Conservation (phyloP, 2,888 invertebrate genomes). For the Cerceris rybyensis region DNA sequence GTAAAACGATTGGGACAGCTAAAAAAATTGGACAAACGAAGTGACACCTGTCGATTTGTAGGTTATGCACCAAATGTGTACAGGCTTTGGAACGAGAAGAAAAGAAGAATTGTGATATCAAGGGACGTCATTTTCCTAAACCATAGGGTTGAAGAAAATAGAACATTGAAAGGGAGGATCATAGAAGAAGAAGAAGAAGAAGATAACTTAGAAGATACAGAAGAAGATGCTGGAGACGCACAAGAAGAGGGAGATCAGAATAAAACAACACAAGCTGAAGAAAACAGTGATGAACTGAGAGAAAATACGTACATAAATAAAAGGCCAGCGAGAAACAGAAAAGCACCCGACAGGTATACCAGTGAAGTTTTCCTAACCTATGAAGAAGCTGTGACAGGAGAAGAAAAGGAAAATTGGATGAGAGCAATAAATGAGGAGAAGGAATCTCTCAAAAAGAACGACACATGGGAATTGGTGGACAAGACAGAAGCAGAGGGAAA, state of each 20-base stretch:
- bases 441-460: too few relatives aligned
- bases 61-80: constrained; percentile 61
- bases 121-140: constrained; percentile 40
- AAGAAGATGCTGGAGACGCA: too few relatives aligned
- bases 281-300: background rate
- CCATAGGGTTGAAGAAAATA: background rate
- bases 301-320: constrained; percentile 9
- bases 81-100: constrained; percentile 58
- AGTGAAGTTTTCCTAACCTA: too few relatives aligned
- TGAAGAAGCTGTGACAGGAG: too few relatives aligned
- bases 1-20: constrained; percentile 61
- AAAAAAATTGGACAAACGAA: constrained; percentile 68
- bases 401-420: too few relatives aligned
- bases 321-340: constrained; percentile 3
- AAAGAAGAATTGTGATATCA: constrained; percentile 44
- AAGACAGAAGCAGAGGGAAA: constrained; percentile 33
- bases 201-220: too few relatives aligned
- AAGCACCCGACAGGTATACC: background rate
- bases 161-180: background rate
- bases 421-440: too few relatives aligned
- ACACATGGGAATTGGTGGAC: constrained; percentile 51
- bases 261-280: background rate
- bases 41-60: constrained; percentile 64
- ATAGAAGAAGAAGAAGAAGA: background rate
- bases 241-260: background rate